A percentile compares a stretch with the other conserved stretches of the same genome.
Conservation (phyloP, 2,888 invertebrate species). For the Pseudanteris insignis region DNA sequence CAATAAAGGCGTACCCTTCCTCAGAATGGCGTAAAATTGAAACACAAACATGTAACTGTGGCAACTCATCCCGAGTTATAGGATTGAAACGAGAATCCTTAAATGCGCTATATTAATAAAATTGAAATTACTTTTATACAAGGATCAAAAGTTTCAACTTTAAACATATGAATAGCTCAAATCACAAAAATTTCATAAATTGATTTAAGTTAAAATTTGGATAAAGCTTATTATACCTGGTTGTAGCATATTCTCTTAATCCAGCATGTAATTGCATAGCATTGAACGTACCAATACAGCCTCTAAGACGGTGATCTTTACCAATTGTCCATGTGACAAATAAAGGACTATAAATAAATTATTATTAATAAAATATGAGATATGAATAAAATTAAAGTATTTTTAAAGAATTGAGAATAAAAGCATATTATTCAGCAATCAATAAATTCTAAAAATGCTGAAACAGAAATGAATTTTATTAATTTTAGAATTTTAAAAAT, state of each 20-base stretch:
- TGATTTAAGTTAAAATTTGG: neutral
- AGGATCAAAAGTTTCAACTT: neutral
- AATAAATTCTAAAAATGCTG: no score
- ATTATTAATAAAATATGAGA: no score
- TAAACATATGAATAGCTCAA: neutral
- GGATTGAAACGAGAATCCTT: constrained; percentile 98
- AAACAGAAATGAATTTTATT: no score
- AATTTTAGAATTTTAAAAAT: no score
- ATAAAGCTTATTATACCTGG: constrained; percentile 70
- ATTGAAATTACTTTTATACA: no score
- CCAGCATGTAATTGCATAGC: constrained; percentile 95
- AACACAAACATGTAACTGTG: constrained; percentile 92
- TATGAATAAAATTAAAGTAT: no score
- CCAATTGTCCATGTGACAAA: constrained; percentile 99
- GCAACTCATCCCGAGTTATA: constrained; percentile 91
- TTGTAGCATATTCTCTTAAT: constrained; percentile 94
- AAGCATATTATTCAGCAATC: no score
- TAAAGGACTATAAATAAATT: constrained; percentile 81
- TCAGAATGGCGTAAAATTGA: constrained; percentile 97
- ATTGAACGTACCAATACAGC: constrained; percentile 99
- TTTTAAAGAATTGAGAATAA: no score
- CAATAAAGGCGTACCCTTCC: no score
- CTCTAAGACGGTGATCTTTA: constrained; percentile 91
- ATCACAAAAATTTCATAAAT: neutral
- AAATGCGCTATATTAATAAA: constrained; percentile 90